Base-by-base conservation (phyloP, 2,113 vertebrate species). In the Clupea harengus region DNA sequence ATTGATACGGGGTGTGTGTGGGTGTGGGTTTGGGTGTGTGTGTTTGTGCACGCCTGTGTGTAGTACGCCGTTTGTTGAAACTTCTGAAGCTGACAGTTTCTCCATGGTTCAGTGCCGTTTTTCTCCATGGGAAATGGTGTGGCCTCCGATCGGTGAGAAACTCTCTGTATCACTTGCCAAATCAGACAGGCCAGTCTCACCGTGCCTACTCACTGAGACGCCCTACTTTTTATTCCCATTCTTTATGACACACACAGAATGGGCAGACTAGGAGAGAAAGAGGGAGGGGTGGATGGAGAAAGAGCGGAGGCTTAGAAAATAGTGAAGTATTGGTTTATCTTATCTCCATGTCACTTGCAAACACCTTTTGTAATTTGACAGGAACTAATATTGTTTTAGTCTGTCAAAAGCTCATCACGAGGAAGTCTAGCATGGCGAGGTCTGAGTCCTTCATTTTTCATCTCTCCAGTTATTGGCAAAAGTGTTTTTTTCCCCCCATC, bases 181-280 rank as follows among this genome's bases (percentile, higher is more conserved):
- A 72, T 72, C 64, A 72, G 64, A 72, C 64, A 72, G 64, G 64
- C 25, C 64, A 72, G 64, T 6, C 64, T 72, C 64, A 72, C 64
- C 11, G 64, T 32, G 64, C 6, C 64, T 15, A 32, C 64, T 32
- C 25, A 32, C 64, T 32, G 64, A 72, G 64, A 72, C 28, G 64
- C 25, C 64, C 64, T 28, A 32, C 64, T 72, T 72, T 72, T 28
- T 13, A 32, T 9, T 72, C 11, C 25, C 64, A 32, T 32, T 72
- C 28, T 72, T 28, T 72, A 2, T 72, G 64, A 72, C 64, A 72
- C 3, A 28, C 10, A 28, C 64, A 72, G 9, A 72, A 72, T 72
- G 64, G 25, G 64, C 64, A 32, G 64, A 28, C n/a, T 13, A 25
- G 32, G 25, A 28, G n/a, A 72, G 25, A 72, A 1, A 6, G 25